phyloP scores from a whole-genome alignment of 2,888 invertebrate genomes.

The Conistra vaccinii region DNA sequence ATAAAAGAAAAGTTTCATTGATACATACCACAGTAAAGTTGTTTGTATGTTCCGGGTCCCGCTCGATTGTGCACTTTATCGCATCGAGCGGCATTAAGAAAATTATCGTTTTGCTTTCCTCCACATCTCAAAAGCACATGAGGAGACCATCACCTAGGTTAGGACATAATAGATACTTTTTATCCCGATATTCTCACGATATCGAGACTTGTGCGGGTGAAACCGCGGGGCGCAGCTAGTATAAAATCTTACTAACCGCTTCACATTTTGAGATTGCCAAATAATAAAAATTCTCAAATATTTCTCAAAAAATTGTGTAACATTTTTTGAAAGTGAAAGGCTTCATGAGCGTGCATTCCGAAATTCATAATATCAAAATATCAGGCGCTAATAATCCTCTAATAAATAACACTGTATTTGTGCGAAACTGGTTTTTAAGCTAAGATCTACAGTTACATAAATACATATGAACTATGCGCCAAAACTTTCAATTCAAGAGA shows the following conservation, averaged over 20 bases:
- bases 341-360: not conserved
- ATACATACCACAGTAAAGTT: not conserved
- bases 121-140: not conserved
- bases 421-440: conserved; percentile 19
- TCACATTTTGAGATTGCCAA: conserved; percentile 5
- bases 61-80: not conserved
- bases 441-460: conserved; percentile 16
- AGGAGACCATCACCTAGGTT: too few relatives aligned
- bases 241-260: not conserved
- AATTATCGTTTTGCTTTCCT: conserved; percentile 8
- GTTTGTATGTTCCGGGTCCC: not conserved
- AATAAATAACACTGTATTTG: conserved; percentile 23
- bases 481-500: conserved; percentile 47
- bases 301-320: not conserved
- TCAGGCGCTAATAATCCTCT: conserved; percentile 19
- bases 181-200: too few relatives aligned
- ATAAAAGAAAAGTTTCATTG: not conserved
- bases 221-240: too few relatives aligned
- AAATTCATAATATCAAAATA: conserved; percentile 18
- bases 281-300: not conserved
- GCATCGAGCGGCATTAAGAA: not conserved
- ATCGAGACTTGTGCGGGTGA: too few relatives aligned
- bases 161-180: too few relatives aligned
- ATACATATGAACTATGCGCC: conserved; percentile 4
- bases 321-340: conserved; percentile 7